phyloP scores from a whole-genome alignment of 2,888 invertebrate species.

The Lucinisca nassula region DNA sequence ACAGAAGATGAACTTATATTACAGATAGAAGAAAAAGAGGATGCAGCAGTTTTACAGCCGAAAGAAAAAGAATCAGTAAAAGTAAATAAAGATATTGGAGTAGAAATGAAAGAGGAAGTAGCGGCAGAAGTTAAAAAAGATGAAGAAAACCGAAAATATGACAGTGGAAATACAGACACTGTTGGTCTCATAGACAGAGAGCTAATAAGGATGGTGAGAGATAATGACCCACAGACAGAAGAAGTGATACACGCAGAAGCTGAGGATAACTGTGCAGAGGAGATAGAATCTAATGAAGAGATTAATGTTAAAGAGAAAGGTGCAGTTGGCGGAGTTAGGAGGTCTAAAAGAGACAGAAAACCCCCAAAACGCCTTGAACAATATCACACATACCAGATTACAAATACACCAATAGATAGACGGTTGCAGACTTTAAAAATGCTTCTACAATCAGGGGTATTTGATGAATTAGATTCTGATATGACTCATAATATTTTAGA shows the following conservation, averaged over 20 bases:
- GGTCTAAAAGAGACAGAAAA: background rate
- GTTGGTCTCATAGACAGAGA: background rate
- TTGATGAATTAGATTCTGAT: background rate
- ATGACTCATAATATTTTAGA: background rate
- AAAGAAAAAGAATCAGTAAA: no score
- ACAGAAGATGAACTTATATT: background rate
- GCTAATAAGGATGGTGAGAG: background rate
- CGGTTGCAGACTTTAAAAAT: background rate
- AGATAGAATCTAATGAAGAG: background rate
- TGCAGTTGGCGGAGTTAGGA: background rate
- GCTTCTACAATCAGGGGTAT: background rate
- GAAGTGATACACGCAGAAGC: background rate
- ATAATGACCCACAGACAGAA: background rate
- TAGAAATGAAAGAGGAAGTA: background rate
- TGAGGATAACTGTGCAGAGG: background rate
- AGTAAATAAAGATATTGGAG: no score
- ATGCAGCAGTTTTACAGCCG: no score
- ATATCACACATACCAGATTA: background rate
- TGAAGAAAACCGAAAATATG: background rate
- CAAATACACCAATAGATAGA: background rate
- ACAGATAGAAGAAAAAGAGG: background rate
- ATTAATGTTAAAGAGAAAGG: background rate
- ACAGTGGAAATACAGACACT: background rate
- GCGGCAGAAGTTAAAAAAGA: background rate
- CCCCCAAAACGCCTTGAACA: background rate